Evolutionary conservation across 2,113 vertebrate genomes (phyloP).

Genomic region (Camelus bactrianus): DNA sequence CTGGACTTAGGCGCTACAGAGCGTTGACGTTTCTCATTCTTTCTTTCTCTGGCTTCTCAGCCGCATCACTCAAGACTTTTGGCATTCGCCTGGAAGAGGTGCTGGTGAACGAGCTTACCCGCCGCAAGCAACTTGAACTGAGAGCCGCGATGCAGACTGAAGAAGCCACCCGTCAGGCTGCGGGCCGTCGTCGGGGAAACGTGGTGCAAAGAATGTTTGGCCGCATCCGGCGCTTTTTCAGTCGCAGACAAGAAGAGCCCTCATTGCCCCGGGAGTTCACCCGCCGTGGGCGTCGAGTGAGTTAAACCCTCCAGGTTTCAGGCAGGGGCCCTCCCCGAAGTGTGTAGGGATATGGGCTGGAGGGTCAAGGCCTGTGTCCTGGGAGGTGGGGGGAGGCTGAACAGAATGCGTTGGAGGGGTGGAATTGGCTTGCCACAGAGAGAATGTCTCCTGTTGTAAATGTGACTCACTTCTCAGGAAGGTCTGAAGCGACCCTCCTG

Average conservation of each 20-base stretch:
- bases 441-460: not conserved
- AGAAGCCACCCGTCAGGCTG: not conserved
- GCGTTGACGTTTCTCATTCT: constrained; percentile 49
- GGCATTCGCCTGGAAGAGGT: constrained; percentile 77
- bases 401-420: not conserved
- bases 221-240: constrained; percentile 73
- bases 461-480: not conserved
- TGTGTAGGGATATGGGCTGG: not conserved
- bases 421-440: not conserved
- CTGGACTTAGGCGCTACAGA: not conserved
- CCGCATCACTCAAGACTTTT: constrained; percentile 65
- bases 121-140: constrained; percentile 71
- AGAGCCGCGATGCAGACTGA: constrained; percentile 59
- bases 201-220: constrained; percentile 74
- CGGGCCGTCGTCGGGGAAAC: constrained; percentile 67
- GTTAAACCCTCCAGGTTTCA: constrained; percentile 46
- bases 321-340: not conserved
- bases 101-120: constrained; percentile 73
- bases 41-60: constrained; percentile 30
- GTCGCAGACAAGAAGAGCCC: constrained; percentile 49
- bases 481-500: not conserved
- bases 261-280: constrained; percentile 76
- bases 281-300: constrained; percentile 79
- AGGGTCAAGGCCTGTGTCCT: not conserved
- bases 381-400: not conserved